Base-by-base conservation (phyloP, 35 echinoderm and acorn worm species). In the Apostichopus japonicus region DNA sequence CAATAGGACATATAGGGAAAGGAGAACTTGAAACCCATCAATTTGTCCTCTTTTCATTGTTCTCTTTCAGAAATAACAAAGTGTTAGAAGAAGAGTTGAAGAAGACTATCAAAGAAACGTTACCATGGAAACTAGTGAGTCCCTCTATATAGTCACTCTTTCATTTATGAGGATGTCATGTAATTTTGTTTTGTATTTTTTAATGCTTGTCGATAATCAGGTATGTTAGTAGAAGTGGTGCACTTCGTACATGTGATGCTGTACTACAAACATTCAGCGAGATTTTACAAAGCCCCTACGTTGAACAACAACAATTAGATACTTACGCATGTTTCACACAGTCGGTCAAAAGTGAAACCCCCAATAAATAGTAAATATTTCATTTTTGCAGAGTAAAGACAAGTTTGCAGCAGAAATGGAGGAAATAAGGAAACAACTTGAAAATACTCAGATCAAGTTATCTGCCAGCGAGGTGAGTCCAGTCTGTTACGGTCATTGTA, bases 71-170 rank as follows among this genome's bases (percentile, higher is more conserved):
- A 89, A 89, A 89, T 24, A 73, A 72, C 86, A 89, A 89, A 72
- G 52, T 65, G 2, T 89, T 89, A 19, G 86, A 89, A 73, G 62
- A 89, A 5, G 56, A 89, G 62, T 25, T 89, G 56, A 65, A 65
- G 24, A 89, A 23, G 19, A 89, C 86, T 11, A 65, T 89, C 1
- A 89, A 89, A 89, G 86, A 89, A 44, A 65, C 61, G 8, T 73
- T 89, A 56, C 86, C 86, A 89, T 89, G 86, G 86, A 89, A 89
- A 89, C 86, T 89, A 17, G 86, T 89, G 51, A 73, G 86, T 51
- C 15, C 33, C 33, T 44, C 33, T 44, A 44, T 33, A 33, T 44
- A 44, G 33, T 44, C 33, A 44, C 33, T 44, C 33, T 44, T 44
- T 44, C 2, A 44, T 44, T 44, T 4, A 3, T 44, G 33, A 44